Evolutionary conservation across 2,113 vertebrate genomes (phyloP), one percentile per base, ranked within the genome.

Genomic region (Danio rerio): DNA sequence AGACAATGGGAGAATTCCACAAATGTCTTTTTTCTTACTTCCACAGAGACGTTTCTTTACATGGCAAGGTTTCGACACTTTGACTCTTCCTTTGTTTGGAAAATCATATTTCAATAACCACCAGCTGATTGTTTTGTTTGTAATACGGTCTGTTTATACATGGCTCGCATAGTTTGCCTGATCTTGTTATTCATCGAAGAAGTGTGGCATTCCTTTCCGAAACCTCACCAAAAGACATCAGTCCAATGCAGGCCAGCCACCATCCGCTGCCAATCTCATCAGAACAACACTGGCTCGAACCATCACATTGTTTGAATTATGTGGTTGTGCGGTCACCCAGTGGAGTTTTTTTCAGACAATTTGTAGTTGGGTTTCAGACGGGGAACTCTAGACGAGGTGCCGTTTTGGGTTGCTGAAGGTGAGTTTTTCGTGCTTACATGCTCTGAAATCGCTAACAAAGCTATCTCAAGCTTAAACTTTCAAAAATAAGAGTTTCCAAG

Each of bases 111-210:
- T 84, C 85, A 84, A 75, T 81, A 87, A 63, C 85, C 90, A 89
- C 90, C 85, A 85, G 88, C 83, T 87, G 79, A 92, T 88, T 92
- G 90, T 90, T 93, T 91, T 91, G 90, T 90, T 93, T 92, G 92
- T 92, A 93, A 91, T 83, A 81, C 70, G 90, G 90, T 88, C 90
- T 91, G 90, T 92, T 92, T 93, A 89, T 87, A 90, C 92, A 92
- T 93, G 89, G 89, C 85, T 93, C 63, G 73, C 93, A 94, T 94
- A 92, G 84, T 93, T 94, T 89, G 87, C 92, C 89, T 86, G 82
- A 72, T 92, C 86, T 92, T 90, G 91, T 90, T 94, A 88, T 92
- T 90, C 88, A 89, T 85, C 81, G 71, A 85, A 87, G 78, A 88
- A 90, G 85, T 90, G 89, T 74, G 91, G 90, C 91, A 92, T 92